Conservation (phyloP, 2,888 invertebrate genomes). For the Pyrrhia umbra region DNA sequence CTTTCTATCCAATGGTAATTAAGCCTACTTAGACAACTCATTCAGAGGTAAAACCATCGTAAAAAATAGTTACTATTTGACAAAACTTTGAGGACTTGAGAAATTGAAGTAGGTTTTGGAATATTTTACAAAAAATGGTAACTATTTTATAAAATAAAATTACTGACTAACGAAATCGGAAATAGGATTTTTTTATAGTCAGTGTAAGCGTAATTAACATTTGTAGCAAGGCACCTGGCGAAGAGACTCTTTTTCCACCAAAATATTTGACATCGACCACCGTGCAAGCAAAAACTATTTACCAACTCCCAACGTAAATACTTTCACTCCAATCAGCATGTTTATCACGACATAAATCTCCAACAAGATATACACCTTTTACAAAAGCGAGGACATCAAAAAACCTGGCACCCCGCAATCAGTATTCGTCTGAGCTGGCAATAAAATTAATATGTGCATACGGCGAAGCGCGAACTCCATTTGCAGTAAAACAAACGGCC, state of each 20-base stretch:
- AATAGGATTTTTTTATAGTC: too few relatives aligned
- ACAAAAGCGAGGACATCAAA: conserved; percentile 63
- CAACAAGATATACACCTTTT: conserved; percentile 51
- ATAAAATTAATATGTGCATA: conserved; percentile 79
- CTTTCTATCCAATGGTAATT: too few relatives aligned
- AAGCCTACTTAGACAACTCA: too few relatives aligned
- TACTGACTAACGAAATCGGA: too few relatives aligned
- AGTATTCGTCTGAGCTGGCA: conserved; percentile 63
- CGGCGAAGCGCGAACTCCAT: conserved; percentile 75
- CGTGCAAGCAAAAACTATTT: conserved; percentile 20
- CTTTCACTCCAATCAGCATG: conserved; percentile 50
- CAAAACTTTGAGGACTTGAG: too few relatives aligned
- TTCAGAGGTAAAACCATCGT: too few relatives aligned
- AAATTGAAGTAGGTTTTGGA: too few relatives aligned
- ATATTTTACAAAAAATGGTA: too few relatives aligned
- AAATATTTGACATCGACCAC: conserved; percentile 1
- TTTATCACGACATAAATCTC: conserved; percentile 60
- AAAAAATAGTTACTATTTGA: too few relatives aligned
- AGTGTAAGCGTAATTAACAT: too few relatives aligned
- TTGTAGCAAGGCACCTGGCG: too few relatives aligned
- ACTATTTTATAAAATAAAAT: too few relatives aligned
- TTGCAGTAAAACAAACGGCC: conserved; percentile 76
- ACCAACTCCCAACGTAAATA: conserved; percentile 20
- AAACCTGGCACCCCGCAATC: conserved; percentile 61
- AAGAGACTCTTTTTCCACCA: background rate